These are phyloP conservation scores for Lepidurus couesii DNA, from an alignment of 1,140 invertebrate genomes.

Conservation along the genomic window DNA sequence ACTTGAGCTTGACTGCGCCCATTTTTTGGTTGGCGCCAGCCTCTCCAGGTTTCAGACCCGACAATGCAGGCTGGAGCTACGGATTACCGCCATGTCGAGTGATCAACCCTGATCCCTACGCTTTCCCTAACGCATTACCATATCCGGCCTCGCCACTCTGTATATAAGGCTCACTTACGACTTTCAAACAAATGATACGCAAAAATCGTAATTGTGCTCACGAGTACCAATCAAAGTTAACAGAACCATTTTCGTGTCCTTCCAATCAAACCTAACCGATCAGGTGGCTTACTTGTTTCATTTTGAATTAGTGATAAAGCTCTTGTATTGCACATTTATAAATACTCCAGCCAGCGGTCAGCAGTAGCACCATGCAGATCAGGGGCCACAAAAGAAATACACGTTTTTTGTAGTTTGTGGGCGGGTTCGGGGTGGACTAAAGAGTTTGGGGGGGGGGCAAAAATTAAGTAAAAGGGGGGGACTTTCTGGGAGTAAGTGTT, in stretches of 20 bases:
- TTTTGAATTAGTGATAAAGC: neutral
- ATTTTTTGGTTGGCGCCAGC: conserved; percentile 21
- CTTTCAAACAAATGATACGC: no score
- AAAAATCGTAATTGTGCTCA: neutral
- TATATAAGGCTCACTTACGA: neutral
- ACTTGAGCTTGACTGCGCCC: neutral
- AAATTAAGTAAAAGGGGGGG: neutral
- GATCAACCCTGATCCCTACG: conserved; percentile 20
- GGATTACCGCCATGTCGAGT: conserved; percentile 9
- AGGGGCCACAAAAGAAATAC: neutral
- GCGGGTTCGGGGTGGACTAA: neutral
- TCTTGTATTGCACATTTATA: conserved; percentile 16
- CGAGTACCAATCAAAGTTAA: neutral
- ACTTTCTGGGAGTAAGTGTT: neutral
- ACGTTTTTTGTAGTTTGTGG: neutral
- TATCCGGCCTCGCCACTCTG: neutral
- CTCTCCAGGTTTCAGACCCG: neutral
- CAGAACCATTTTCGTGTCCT: neutral
- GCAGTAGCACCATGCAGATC: neutral
- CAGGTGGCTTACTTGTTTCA: neutral
- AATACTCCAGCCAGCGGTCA: conserved; percentile 4
- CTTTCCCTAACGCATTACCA: neutral
- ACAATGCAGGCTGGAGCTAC: neutral
- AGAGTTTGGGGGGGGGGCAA: neutral
- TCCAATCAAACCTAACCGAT: no score